Conservation (phyloP, 2,797 vertebrate genomes). For the Dromococcyx pavoninus region DNA sequence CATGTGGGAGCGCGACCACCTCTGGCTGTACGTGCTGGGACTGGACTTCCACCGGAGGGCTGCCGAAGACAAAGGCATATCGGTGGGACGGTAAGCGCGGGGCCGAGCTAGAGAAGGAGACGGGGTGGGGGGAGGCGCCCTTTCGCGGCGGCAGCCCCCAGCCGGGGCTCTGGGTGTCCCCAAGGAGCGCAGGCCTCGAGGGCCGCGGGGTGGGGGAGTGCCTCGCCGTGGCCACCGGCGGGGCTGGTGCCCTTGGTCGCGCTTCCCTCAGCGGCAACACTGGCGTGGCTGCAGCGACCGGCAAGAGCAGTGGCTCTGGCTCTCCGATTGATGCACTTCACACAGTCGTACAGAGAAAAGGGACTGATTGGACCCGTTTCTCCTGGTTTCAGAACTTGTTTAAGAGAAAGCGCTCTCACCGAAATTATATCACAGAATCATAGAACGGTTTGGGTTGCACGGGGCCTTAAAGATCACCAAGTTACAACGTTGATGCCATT, state of each 20-base stretch:
- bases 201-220: too few species aligned
- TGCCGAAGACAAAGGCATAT: fast-evolving
- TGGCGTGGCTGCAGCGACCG: fast-evolving
- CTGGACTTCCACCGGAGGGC: constrained; percentile 78
- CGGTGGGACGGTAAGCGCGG: background rate
- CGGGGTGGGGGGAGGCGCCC: fast-evolving
- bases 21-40: constrained; percentile 82
- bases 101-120: too few species aligned
- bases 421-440: background rate
- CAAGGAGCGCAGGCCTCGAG: constrained; percentile 76
- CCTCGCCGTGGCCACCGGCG: fast-evolving
- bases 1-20: constrained; percentile 37
- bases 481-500: too few species aligned
- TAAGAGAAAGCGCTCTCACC: fast-evolving
- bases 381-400: background rate
- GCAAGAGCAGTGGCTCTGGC: fast-evolving
- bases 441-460: too few species aligned
- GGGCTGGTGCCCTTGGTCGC: background rate
- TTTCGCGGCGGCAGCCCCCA: background rate
- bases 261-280: too few species aligned
- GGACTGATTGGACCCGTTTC: fast-evolving
- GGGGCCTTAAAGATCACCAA: too few species aligned
- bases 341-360: fast-evolving
- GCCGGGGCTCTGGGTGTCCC: constrained; percentile 59
- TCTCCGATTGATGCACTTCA: fast-evolving